phyloP scores from a whole-genome alignment of 2,797 vertebrate species.

The Alca torda region DNA sequence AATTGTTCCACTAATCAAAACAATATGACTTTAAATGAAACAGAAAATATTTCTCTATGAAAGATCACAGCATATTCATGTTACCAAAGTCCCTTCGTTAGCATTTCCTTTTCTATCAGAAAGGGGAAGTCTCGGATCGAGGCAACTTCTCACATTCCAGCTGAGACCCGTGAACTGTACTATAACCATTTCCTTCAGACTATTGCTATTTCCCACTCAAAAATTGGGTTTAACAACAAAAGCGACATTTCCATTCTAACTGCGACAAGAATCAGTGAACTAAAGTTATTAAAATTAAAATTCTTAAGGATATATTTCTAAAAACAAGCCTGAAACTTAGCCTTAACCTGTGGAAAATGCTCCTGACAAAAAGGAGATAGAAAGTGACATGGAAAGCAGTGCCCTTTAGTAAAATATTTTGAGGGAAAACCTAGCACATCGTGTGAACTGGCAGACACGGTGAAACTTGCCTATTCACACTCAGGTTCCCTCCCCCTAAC shows the following conservation, averaged over 20 bases:
- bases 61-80: neutral
- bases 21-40: neutral
- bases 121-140: neutral
- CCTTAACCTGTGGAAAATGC: neutral
- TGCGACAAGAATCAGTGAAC: neutral
- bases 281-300: neutral
- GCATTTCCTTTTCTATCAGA: conserved; percentile 13
- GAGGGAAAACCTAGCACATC: neutral
- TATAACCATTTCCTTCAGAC: neutral
- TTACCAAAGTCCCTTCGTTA: neutral
- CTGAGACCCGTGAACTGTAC: neutral
- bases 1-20: conserved; percentile 32
- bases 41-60: conserved; percentile 3
- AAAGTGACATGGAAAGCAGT: neutral
- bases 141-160: conserved; percentile 17
- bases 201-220: neutral
- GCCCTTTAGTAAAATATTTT: neutral
- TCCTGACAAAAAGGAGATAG: neutral
- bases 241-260: neutral
- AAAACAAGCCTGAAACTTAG: neutral
- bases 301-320: neutral
- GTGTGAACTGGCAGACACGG: neutral
- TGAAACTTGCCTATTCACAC: neutral
- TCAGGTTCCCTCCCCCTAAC: neutral
- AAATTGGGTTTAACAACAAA: neutral